These are phyloP conservation scores for Taurulus bubalis DNA, from an alignment of 2,113 vertebrate genomes.

Conservation along the genomic window DNA sequence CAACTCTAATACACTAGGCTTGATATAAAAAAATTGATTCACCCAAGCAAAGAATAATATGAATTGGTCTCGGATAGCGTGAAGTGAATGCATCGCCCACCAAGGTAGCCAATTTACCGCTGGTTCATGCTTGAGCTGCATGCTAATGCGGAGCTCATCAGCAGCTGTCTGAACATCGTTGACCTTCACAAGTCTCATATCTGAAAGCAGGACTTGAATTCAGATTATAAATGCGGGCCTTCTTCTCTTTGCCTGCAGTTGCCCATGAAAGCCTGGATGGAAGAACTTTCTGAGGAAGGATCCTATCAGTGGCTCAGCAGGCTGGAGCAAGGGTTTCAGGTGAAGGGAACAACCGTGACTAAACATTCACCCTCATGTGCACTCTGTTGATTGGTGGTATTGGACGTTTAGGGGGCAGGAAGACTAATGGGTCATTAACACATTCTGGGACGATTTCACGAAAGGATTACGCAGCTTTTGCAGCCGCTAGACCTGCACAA, in stretches of 20 bases:
- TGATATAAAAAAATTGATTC: background rate
- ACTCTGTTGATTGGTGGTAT: background rate
- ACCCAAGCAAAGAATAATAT: background rate
- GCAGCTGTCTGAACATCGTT: conserved; percentile 2
- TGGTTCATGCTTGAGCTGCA: conserved; percentile 22
- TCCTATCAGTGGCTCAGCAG: conserved; percentile 89
- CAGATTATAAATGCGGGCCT: background rate
- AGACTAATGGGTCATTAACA: background rate
- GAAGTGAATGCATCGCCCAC: background rate
- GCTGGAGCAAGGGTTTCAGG: conserved; percentile 86
- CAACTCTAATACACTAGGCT: background rate
- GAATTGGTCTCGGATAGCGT: background rate
- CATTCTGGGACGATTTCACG: background rate
- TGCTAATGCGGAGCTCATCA: conserved; percentile 28
- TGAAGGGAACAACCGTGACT: conserved; percentile 53
- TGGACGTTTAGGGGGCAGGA: background rate
- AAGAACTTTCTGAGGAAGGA: conserved; percentile 62
- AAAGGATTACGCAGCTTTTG: background rate
- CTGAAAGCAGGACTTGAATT: background rate
- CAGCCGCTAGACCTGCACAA: background rate
- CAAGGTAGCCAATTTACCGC: background rate
- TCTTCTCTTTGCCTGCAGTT: conserved; percentile 74
- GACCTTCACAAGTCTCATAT: conserved; percentile 1
- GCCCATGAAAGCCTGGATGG: conserved; percentile 88
- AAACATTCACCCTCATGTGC: background rate